phyloP scores from a whole-genome alignment of 2,797 vertebrate genomes.

The Rhinogobio ventralis region DNA sequence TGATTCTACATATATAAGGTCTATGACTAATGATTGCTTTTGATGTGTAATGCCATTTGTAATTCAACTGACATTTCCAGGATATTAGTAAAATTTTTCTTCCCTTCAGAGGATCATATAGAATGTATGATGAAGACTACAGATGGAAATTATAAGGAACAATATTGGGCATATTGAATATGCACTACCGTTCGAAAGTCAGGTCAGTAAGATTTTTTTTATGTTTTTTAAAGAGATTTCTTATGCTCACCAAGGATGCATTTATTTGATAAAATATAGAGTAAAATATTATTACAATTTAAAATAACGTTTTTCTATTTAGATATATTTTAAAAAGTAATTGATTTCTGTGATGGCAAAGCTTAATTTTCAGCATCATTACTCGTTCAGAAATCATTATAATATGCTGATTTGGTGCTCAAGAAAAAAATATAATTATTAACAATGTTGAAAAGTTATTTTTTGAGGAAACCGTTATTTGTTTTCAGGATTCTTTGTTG shows the following conservation, averaged over 20 bases:
- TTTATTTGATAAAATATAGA: conserved; percentile 2
- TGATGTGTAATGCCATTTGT: conserved; percentile 1
- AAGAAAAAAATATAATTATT: not conserved
- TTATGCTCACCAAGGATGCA: not conserved
- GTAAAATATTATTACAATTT: not conserved
- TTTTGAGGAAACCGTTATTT: too few relatives aligned
- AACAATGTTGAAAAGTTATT: too few relatives aligned
- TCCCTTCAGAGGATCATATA: not conserved
- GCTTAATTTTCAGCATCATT: not conserved
- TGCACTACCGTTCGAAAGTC: not conserved
- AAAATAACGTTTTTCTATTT: not conserved
- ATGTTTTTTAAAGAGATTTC: not conserved
- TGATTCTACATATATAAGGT: not conserved
- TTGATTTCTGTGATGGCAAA: not conserved
- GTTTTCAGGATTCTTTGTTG: not conserved
- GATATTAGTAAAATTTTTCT: not conserved
- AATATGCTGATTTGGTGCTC: not conserved
- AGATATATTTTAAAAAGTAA: not conserved
- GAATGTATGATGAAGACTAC: not conserved
- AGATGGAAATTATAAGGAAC: not conserved
- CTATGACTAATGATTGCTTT: not conserved
- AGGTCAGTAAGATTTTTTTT: not conserved
- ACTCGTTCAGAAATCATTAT: not conserved
- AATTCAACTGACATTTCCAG: conserved; percentile 9
- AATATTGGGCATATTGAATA: not conserved